These are phyloP conservation scores for Drosophila paranaensis DNA, from an alignment of 2,888 invertebrate species.

Conservation along the genomic window DNA sequence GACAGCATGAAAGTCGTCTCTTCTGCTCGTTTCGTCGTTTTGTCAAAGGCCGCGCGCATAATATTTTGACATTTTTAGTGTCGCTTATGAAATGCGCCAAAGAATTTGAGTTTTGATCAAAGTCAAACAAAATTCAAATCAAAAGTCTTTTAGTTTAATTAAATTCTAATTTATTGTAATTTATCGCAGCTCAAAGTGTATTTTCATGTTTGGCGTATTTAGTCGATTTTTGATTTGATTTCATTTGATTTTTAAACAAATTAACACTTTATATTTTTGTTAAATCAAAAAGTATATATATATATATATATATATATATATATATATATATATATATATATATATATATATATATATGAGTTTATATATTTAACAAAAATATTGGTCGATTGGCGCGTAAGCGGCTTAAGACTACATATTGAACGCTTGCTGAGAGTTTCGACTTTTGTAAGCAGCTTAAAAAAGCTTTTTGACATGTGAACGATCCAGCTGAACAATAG, in stretches of 20 bases:
- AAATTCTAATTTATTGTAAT: conserved; percentile 78
- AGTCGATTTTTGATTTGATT: conserved; percentile 10
- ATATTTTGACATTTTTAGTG: conserved; percentile 82
- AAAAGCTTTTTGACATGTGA: conserved; percentile 23
- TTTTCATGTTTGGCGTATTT: conserved; percentile 66
- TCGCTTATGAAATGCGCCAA: conserved; percentile 59
- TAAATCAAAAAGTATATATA: conserved; percentile 23
- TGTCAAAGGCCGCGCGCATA: conserved; percentile 53
- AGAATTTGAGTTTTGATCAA: conserved; percentile 56
- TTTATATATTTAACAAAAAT: conserved; percentile 1
- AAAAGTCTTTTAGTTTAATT: conserved; percentile 67
- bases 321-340: background rate
- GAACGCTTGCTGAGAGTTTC: conserved; percentile 25
- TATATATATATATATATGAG: background rate
- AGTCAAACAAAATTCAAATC: conserved; percentile 30
- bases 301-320: background rate
- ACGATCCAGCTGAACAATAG: conserved; percentile 45
- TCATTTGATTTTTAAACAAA: conserved; percentile 53
- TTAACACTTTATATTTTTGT: conserved; percentile 74
- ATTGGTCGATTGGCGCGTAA: conserved; percentile 63
- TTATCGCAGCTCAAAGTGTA: conserved; percentile 71
- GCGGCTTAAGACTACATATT: conserved; percentile 53
- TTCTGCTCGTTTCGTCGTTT: background rate
- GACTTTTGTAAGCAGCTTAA: conserved; percentile 68
- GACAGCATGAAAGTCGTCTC: conserved; percentile 68